Conservation (phyloP, 2,888 invertebrate species). For the Nysson spinosus region DNA sequence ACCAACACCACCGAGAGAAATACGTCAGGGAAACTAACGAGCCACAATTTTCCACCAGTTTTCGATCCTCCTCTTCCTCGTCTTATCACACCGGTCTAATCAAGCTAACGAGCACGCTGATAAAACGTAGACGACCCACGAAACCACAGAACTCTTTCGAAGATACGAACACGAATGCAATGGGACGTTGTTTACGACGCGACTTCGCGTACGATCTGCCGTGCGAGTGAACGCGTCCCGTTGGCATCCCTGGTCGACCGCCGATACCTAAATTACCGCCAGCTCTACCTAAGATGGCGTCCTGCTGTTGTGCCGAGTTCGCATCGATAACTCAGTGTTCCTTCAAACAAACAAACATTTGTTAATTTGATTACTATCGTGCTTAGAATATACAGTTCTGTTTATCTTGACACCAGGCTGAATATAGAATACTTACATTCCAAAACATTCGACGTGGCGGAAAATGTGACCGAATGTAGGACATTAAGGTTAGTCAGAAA, state of each 20-base stretch:
- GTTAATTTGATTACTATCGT: no score
- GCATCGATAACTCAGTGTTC: background rate
- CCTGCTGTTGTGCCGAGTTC: background rate
- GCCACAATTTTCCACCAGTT: background rate
- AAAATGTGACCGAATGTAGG: no score
- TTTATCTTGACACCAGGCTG: no score
- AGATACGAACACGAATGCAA: constrained; percentile 18
- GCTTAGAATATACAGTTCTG: no score
- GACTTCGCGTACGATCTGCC: constrained; percentile 52
- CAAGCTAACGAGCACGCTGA: background rate
- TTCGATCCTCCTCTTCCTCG: background rate
- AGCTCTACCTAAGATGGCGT: constrained; percentile 19
- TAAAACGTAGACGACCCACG: no score
- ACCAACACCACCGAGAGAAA: constrained; percentile 47
- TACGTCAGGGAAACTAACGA: constrained; percentile 25
- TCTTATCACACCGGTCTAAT: background rate
- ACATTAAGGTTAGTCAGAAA: no score
- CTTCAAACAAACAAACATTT: no score
- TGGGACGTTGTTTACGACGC: constrained; percentile 60
- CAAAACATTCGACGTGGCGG: no score
- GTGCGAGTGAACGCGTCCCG: constrained; percentile 44
- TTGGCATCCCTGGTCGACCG: constrained; percentile 54
- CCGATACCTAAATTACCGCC: background rate
- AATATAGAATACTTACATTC: no score
- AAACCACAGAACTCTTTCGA: constrained; percentile 9